These are phyloP conservation scores for Hypocryptadius cinnamomeus DNA, from an alignment of 2,113 vertebrate genomes.

Conservation along the genomic window DNA sequence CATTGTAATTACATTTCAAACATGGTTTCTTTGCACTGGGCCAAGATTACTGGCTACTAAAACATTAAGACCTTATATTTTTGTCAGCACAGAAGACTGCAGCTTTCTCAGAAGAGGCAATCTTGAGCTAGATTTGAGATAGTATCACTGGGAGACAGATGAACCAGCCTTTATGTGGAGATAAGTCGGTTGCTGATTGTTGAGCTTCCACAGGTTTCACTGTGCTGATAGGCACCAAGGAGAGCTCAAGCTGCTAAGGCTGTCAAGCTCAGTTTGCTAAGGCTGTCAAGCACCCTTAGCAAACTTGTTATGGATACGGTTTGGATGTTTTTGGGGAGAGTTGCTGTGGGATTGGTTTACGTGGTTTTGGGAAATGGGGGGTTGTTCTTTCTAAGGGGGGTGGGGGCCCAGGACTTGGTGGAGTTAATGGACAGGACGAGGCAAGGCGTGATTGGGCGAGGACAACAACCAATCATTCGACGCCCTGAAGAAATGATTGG, in stretches of 20 bases:
- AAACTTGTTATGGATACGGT: no score
- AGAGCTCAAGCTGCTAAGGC: no score
- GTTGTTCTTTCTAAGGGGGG: no score
- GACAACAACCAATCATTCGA: no score
- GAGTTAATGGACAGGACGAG: no score
- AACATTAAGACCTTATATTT: background rate
- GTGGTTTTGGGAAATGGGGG: no score
- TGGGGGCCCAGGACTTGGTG: no score
- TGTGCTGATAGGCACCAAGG: background rate
- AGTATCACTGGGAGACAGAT: background rate
- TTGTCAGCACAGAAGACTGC: background rate
- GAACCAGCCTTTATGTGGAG: background rate
- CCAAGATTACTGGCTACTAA: background rate
- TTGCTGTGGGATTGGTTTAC: no score
- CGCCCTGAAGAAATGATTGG: no score
- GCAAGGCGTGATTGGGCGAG: no score
- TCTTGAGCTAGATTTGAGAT: background rate
- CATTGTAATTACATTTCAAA: background rate
- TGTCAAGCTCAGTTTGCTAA: no score
- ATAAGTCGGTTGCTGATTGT: background rate
- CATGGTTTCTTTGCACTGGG: background rate
- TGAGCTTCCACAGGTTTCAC: background rate
- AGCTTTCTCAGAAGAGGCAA: background rate
- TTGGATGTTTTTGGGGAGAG: no score
- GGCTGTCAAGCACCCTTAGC: background rate